Conservation (phyloP, 1,140 invertebrate genomes). For the Trigoniulus corallinus region DNA sequence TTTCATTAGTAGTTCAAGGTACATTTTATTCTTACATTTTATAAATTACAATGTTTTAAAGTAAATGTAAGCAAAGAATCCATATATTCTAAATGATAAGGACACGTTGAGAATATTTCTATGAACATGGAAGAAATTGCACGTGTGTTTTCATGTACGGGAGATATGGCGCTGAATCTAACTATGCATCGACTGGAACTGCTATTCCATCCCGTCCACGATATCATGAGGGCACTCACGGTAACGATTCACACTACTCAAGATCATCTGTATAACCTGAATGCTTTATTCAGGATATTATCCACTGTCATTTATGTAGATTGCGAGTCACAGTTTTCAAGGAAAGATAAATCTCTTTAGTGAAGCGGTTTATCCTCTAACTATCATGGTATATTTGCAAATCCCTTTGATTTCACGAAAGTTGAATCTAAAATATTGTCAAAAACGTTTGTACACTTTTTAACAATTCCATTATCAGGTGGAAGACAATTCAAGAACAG, state of each 20-base stretch:
- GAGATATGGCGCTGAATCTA: background rate
- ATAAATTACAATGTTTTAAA: background rate
- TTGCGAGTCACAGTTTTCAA: background rate
- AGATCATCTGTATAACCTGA: background rate
- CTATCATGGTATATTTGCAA: background rate
- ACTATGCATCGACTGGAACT: background rate
- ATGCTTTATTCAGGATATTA: background rate
- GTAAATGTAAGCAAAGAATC: no score
- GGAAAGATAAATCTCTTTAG: background rate
- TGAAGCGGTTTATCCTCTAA: background rate
- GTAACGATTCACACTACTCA: no score
- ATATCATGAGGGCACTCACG: background rate
- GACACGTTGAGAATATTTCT: background rate
- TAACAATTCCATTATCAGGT: background rate
- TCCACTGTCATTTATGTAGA: background rate
- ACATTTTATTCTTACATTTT: background rate
- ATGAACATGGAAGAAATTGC: background rate
- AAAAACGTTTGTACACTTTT: background rate
- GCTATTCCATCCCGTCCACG: background rate
- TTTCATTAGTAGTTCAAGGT: background rate
- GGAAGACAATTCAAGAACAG: background rate
- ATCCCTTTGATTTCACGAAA: background rate
- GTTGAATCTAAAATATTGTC: no score
- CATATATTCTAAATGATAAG: background rate
- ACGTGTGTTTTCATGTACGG: background rate